Percentiles rank a stretch among this genome's conserved stretches.
These are phyloP conservation scores for Emmelina monodactyla DNA, from an alignment of 2,888 invertebrate genomes.

Conservation along the genomic window DNA sequence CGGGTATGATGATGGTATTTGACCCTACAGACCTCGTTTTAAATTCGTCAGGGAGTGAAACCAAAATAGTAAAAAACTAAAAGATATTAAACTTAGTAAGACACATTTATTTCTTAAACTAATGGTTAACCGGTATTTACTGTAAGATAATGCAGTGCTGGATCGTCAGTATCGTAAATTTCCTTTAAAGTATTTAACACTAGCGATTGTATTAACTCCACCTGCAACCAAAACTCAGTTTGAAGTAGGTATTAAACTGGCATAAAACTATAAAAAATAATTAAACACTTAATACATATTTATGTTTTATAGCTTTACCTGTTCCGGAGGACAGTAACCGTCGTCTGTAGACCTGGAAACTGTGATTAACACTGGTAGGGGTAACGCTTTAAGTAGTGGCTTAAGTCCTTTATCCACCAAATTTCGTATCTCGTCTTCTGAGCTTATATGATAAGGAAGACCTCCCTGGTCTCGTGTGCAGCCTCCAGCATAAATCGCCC, in stretches of 20 bases:
- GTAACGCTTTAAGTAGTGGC: constrained; percentile 65
- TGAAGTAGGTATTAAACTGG: constrained; percentile 4
- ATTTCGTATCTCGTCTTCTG: constrained; percentile 69
- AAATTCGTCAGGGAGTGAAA: too few species aligned
- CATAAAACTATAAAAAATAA: background rate
- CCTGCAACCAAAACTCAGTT: constrained; percentile 66
- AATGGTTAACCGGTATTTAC: constrained; percentile 25
- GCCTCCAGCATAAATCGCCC: constrained; percentile 83
- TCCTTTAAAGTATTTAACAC: constrained; percentile 68
- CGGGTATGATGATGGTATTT: too few species aligned
- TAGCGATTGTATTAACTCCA: constrained; percentile 77
- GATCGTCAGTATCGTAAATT: constrained; percentile 57
- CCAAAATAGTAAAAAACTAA: too few species aligned
- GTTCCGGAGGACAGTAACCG: constrained; percentile 86
- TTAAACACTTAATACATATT: too few species aligned
- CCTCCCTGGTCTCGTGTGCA: constrained; percentile 88
- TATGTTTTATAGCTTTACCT: too few species aligned
- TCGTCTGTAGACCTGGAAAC: constrained; percentile 86
- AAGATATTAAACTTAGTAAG: too few species aligned
- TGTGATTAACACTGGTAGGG: constrained; percentile 73
- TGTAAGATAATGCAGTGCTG: constrained; percentile 50
- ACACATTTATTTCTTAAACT: too few species aligned
- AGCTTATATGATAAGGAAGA: constrained; percentile 84
- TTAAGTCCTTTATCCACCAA: constrained; percentile 68
- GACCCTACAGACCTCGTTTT: too few species aligned